Percentiles rank a stretch among this genome's conserved stretches.
Conservation (phyloP, 2,797 vertebrate species). For the Sylvilagus floridanus region DNA sequence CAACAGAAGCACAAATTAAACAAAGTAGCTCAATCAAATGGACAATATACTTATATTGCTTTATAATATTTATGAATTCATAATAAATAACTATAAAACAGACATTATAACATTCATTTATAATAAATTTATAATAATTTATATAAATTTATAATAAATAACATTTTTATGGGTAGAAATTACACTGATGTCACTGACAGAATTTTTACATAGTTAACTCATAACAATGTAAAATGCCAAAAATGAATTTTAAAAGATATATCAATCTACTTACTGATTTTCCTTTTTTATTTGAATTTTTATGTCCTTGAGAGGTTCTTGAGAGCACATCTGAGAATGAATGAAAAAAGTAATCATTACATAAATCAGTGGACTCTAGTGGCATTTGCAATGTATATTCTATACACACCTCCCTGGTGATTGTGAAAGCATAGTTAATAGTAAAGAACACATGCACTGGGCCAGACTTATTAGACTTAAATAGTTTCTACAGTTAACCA, state of each 20-base stretch:
- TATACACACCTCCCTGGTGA: not conserved
- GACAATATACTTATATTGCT: not conserved
- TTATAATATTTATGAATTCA: conserved; percentile 42
- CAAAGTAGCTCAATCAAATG: not conserved
- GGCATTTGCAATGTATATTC: not conserved
- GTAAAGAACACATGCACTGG: not conserved
- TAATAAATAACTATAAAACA: conserved; percentile 10
- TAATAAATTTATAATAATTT: no score
- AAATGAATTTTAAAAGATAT: conserved; percentile 31
- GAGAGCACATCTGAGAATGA: conserved; percentile 47
- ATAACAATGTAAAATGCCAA: conserved; percentile 63
- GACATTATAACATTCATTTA: not conserved
- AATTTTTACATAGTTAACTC: not conserved
- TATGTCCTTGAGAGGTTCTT: not conserved
- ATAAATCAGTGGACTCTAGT: not conserved
- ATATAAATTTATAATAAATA: not conserved
- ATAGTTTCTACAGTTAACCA: not conserved
- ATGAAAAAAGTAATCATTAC: not conserved
- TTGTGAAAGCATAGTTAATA: not conserved
- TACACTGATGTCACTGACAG: no score
- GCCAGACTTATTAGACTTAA: not conserved
- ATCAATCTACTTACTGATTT: conserved; percentile 69
- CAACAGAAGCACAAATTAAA: conserved; percentile 53
- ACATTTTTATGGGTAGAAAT: not conserved
- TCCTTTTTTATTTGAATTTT: conserved; percentile 69